Base-by-base conservation (phyloP, 1,140 invertebrate species). In the Gryon sp. region DNA sequence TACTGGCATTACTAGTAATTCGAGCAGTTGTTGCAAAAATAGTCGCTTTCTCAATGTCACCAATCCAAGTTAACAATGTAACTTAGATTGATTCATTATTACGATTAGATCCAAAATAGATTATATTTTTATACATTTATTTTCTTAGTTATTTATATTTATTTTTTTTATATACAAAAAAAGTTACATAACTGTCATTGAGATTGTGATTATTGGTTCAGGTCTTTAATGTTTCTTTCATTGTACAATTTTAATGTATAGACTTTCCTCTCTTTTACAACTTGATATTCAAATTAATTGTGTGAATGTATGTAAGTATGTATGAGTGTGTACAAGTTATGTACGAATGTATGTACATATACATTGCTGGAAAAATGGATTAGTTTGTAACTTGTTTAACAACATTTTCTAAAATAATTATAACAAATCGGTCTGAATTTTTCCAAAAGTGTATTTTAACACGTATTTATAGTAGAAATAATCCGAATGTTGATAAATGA, bases 1-100 rank as follows among this genome's bases (percentile, higher is more conserved):
- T 73, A 63, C 24, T 43, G 34, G 55, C 60, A 43, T 30, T 55
- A 40, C 24, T 34, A 65, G 48, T 40, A 41, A 57, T 14, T 32
- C 11, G 9, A 19, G 11, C 9, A 9, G 24, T 53, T 20, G 19
- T 48, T 55, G 20, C 38, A 19, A 19, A 50, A 55, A 57, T 63
- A 48, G 40, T 55, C 14, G 6, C 40, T 40, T 18, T 15, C 40
- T 62, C 40, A 55, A 48, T 41, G 34, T 8, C 34, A 45, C 19
- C 34, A 50, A 19, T 15, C 11, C 11, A n/a, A 24, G n/a, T 45
- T 45, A 20, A 5, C 18, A 20, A 20, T 7, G 19, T 11, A 19
- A 14, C 1, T 15, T 15, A 38, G 2, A 38, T 38, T 5, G 12
- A 2, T 3, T 12, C 1, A 38, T 7, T 12, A 9, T 11, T 14